These are phyloP conservation scores for Trichonephila clavata DNA, from an alignment of 1,140 invertebrate species.

Conservation along the genomic window DNA sequence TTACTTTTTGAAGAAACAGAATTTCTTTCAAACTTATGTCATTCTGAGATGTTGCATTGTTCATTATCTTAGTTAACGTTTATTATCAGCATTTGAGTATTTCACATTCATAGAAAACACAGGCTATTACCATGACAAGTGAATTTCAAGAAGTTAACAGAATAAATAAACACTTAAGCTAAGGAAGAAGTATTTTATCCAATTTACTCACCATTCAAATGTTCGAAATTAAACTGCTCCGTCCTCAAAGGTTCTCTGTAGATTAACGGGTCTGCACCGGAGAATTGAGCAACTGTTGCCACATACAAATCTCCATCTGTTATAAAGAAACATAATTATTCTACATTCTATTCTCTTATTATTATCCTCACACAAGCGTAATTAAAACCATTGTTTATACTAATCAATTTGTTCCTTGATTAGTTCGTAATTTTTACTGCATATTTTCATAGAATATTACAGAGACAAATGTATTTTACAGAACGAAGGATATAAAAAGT, in stretches of 20 bases:
- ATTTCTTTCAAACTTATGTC: too few species aligned
- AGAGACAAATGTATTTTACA: too few species aligned
- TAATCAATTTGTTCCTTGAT: too few species aligned
- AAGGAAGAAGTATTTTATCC: background rate
- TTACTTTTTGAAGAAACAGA: too few species aligned
- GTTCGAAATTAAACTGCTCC: slow-evolving; percentile 83
- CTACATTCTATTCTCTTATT: background rate
- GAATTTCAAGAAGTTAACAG: background rate
- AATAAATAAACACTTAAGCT: background rate
- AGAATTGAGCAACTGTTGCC: slow-evolving; percentile 97
- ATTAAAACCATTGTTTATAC: too few species aligned
- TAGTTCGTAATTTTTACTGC: too few species aligned
- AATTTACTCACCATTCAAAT: slow-evolving; percentile 81
- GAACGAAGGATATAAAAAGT: too few species aligned
- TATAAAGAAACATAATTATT: background rate
- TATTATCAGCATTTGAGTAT: too few species aligned
- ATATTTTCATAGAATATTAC: too few species aligned
- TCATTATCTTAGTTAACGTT: too few species aligned
- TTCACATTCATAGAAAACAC: background rate
- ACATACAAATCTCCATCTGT: slow-evolving; percentile 93
- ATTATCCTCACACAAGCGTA: background rate
- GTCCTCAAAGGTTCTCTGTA: slow-evolving; percentile 93
- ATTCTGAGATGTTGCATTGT: too few species aligned
- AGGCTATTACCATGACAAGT: slow-evolving; percentile 9
- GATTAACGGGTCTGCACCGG: slow-evolving; percentile 94